Percentiles rank a stretch among this genome's conserved stretches.
Evolutionary conservation across 2,888 invertebrate genomes (phyloP).

Genomic region (Brachycybe producta): DNA sequence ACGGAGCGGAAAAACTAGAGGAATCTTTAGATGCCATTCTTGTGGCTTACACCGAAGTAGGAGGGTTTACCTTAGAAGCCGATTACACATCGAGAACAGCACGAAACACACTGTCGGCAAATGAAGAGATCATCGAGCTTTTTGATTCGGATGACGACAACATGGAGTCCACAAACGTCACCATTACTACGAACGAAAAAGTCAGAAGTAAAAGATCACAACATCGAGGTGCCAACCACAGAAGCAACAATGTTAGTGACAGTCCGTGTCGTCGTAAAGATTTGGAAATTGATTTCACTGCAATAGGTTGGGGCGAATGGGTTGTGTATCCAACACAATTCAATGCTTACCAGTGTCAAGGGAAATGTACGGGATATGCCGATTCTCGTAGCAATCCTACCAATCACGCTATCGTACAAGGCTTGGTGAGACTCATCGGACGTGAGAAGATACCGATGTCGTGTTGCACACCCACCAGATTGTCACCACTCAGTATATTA

Average conservation of each 20-base stretch:
- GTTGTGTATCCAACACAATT: constrained; percentile 12
- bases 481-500: constrained; percentile 14
- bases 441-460: constrained; percentile 2
- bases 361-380: constrained; percentile 5
- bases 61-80: background rate
- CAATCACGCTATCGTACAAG: constrained; percentile 16
- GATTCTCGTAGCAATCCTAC: constrained; percentile 6
- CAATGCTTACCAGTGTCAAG: constrained; percentile 13
- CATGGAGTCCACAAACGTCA: background rate
- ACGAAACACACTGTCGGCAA: no score
- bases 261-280: constrained; percentile 13
- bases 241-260: no score
- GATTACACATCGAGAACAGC: no score
- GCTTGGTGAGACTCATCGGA: constrained; percentile 1
- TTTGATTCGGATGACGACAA: background rate
- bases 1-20: background rate
- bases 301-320: constrained; percentile 15
- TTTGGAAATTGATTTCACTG: constrained; percentile 7
- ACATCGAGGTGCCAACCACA: background rate
- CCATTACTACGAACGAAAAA: background rate
- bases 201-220: background rate
- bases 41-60: constrained; percentile 15
- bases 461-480: constrained; percentile 13
- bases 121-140: background rate
- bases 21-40: constrained; percentile 11